phyloP scores from a whole-genome alignment of 1,140 invertebrate species.

The Branchinecta lindahli region DNA sequence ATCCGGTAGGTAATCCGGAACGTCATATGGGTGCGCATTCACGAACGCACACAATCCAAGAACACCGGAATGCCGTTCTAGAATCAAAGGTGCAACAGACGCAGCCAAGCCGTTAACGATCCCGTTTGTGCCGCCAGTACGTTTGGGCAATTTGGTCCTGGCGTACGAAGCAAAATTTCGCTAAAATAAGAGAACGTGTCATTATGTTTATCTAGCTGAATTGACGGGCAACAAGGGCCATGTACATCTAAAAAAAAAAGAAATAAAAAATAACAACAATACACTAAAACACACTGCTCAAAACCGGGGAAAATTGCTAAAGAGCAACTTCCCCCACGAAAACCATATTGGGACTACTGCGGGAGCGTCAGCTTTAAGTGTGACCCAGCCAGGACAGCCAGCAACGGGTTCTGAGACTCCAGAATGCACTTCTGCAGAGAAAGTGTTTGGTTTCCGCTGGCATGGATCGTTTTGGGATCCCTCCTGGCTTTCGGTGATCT shows the following conservation, averaged over 20 bases:
- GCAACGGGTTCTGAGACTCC: too few relatives aligned
- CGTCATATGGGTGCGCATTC: conserved; percentile 72
- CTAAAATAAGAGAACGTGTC: too few relatives aligned
- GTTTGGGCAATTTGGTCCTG: conserved; percentile 31
- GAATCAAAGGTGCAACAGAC: conserved; percentile 26
- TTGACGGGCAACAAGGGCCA: conserved; percentile 8
- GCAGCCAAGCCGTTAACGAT: conserved; percentile 25
- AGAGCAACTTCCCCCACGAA: too few relatives aligned
- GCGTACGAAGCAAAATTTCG: conserved; percentile 14
- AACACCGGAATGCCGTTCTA: conserved; percentile 55
- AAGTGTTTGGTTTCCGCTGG: too few relatives aligned
- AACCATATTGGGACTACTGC: too few relatives aligned
- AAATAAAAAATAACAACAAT: conserved; percentile 15
- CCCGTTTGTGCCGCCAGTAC: conserved; percentile 30
- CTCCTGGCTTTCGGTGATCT: too few relatives aligned
- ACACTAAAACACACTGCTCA: not conserved
- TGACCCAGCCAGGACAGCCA: too few relatives aligned
- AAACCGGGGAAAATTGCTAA: too few relatives aligned
- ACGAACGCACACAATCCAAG: conserved; percentile 77
- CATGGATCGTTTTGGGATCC: too few relatives aligned
- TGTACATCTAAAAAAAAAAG: not conserved
- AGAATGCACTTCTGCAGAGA: too few relatives aligned
- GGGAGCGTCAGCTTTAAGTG: too few relatives aligned
- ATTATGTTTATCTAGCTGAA: too few relatives aligned
- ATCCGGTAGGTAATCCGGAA: conserved; percentile 64